Conservation (phyloP, 2,888 invertebrate genomes). For the Mallateleia sp. region DNA sequence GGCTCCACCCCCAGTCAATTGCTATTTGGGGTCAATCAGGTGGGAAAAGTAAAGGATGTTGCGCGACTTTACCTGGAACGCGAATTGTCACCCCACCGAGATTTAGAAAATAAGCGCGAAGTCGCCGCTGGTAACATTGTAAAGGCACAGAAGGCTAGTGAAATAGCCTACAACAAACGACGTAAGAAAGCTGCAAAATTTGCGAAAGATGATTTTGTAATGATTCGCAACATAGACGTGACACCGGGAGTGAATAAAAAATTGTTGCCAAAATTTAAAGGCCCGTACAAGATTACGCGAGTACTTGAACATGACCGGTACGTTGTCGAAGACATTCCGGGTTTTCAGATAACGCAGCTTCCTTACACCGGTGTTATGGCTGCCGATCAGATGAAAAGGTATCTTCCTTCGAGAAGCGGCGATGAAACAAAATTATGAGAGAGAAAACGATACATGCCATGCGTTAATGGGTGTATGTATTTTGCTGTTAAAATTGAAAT, state of each 20-base stretch:
- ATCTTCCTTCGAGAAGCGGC: too few relatives aligned
- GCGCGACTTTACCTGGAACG: conserved; percentile 36
- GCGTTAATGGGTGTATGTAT: too few relatives aligned
- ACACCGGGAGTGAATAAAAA: neutral
- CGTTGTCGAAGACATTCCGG: neutral
- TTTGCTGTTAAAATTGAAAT: too few relatives aligned
- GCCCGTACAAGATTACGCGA: neutral
- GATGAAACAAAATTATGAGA: too few relatives aligned
- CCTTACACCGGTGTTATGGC: neutral
- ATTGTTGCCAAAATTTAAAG: neutral
- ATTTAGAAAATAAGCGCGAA: conserved; percentile 68
- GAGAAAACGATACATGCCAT: too few relatives aligned
- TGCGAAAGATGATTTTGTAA: neutral
- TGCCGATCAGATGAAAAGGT: neutral
- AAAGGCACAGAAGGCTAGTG: conserved; percentile 77
- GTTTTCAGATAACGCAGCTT: neutral
- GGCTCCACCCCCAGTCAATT: conserved; percentile 80
- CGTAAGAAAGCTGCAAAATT: conserved; percentile 69
- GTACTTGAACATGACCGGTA: neutral
- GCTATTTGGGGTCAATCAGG: conserved; percentile 83
- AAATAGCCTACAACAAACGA: conserved; percentile 79
- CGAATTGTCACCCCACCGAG: neutral
- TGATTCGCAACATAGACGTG: neutral
- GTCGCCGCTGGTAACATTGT: conserved; percentile 64
- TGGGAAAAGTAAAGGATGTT: conserved; percentile 74